phyloP scores from a whole-genome alignment of 2,888 invertebrate species.

The Caradrina kadenii region DNA sequence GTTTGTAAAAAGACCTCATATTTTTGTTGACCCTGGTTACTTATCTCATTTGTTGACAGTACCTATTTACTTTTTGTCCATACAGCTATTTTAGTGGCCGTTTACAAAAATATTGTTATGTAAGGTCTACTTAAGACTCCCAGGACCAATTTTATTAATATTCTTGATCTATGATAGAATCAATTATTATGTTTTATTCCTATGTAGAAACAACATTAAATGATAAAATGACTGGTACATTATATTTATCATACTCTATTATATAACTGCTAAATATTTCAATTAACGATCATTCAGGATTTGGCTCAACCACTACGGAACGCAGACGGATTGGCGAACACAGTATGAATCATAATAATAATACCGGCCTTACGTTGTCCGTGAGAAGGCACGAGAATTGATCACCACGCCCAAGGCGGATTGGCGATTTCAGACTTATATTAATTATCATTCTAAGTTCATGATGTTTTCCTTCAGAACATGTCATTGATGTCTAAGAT shows the following conservation, averaged over 20 bases:
- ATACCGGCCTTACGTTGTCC: neutral
- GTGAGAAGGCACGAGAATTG: neutral
- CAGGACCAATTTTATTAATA: neutral
- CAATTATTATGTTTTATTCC: neutral
- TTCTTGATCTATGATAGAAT: neutral
- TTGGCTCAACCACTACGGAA: neutral
- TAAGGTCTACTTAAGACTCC: neutral
- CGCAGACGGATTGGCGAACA: neutral
- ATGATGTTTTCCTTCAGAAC: too few species aligned
- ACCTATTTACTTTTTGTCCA: too few species aligned
- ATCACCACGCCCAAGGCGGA: neutral
- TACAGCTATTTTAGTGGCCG: too few species aligned
- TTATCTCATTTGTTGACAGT: too few species aligned
- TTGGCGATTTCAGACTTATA: neutral
- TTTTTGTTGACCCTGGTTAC: too few species aligned
- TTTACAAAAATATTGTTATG: too few species aligned
- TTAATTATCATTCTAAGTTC: too few species aligned
- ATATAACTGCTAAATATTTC: neutral
- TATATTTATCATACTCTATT: neutral
- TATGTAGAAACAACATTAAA: neutral
- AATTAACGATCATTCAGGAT: neutral
- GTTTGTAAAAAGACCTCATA: too few species aligned
- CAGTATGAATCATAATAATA: slow-evolving; percentile 14
- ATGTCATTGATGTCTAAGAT: too few species aligned
- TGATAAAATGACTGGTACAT: neutral